Base-by-base conservation (phyloP, 2,888 invertebrate species). In the Alentia gelatinosa region DNA sequence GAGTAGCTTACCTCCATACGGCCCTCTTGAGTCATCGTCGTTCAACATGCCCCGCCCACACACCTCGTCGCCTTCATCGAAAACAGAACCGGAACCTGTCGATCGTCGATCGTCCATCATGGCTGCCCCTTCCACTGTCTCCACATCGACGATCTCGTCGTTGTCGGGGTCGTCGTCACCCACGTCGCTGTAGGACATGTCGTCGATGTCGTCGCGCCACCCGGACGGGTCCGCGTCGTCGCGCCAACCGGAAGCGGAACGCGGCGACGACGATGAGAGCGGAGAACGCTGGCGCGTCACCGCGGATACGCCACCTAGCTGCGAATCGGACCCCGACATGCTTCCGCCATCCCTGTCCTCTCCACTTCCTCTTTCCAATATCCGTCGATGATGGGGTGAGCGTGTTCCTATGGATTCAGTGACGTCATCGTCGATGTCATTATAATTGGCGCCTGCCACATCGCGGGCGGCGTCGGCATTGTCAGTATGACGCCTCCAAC, bases 61-160 rank as follows among this genome's bases (percentile, higher is more conserved):
- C 68, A 26, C 4, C 30, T 68, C 68, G 12, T 68, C 68, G 1
- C 68, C 30, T 12, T 68, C 68, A 30, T 68, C 68, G 68, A 68
- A 68, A 68, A 26, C 68, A 30, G 68, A 68, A 68, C 68, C 68
- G 68, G 68, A 68, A 68, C 68, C 26, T n/a, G 56, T 56, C n/a
- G 56, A 56, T 56, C 56, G 56, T 56, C 56, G 56, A 56, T 56
- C 56, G n/a, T 56, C 56, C 56, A 56, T 56, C 56, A 56, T 56
- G 9, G 68, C 68, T 0, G 30, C 68, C 26, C 30, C 26, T 30
- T 68, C 68, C 12, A 68, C 33, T 30, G 68, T 68, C 68, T 68
- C 68, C 68, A 68, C 68, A 15, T 68, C 68, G 68, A 68, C 68
- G 30, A 68, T 68, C 26, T 68, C 68, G 68, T 68, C 68, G 12